Base-by-base conservation (phyloP, 2,113 vertebrate species). In the Nicator chloris region DNA sequence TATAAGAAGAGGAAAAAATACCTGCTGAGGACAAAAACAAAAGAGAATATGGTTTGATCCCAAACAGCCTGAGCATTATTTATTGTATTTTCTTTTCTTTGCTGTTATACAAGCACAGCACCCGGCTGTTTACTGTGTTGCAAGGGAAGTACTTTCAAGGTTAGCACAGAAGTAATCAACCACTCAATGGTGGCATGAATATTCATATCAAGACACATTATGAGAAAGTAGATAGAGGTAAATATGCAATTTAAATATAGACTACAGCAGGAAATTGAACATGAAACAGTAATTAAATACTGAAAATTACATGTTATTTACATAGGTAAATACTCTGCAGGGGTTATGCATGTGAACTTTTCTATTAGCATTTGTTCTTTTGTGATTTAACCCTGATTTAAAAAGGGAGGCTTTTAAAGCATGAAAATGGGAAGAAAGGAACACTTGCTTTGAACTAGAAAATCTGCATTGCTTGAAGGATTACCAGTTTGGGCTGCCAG, bases 161-260 rank as follows among this genome's bases (percentile, higher is more conserved):
- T 96, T 97, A 96, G 60, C 71, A 72, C 49, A 49, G 79, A 92
- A 97, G 64, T 90, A 94, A 96, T 96, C 92, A 95, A 82, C 82
- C 65, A 68, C 82, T 96, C 76, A 90, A 51, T 61, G 49, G 56
- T 42, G 49, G 6, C 64, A 95, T 97, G 95, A 96, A 97, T 97
- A 97, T 97, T 97, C 95, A 97, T 96, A 86, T 81, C 73, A 77
- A 95, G 90, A 45, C 63, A 87, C 49, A 82, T 94, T 81, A 93
- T 73, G 86, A 91, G 60, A 92, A 96, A 87, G 88, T 54, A 92
- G 91, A 94, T 68, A 71, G 90, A 97, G 66, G 87, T 68, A 95
- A 97, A 97, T 96, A 93, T 60, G 40, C 66, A 56, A 73, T 94
- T 97, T 97, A 96, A 97, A 96, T 97, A 95, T 91, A 96, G 91